Conservation (phyloP, 2,113 vertebrate species). For the Polypterus bichir region DNA sequence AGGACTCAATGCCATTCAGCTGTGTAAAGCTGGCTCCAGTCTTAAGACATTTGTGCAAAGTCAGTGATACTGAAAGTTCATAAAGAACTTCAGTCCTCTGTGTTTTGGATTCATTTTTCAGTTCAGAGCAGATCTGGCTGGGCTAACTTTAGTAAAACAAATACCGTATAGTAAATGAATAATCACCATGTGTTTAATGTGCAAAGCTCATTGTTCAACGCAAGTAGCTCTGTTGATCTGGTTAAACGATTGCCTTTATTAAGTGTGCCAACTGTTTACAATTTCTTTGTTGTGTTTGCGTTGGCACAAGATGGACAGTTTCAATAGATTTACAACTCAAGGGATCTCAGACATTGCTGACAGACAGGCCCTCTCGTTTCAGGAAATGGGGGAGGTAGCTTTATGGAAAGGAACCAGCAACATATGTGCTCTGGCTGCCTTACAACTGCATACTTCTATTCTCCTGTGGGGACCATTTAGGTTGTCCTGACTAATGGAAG, state of each 20-base stretch:
- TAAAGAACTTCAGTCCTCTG: constrained; percentile 13
- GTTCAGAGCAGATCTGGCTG: constrained; percentile 17
- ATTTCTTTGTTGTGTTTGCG: constrained; percentile 36
- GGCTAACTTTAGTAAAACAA: constrained; percentile 27
- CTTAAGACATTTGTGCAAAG: constrained; percentile 25
- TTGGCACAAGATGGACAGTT: constrained; percentile 37
- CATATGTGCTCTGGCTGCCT: not conserved
- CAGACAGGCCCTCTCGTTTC: constrained; percentile 25
- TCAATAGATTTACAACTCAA: constrained; percentile 23
- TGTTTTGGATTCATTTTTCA: constrained; percentile 20
- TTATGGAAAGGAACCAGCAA: not conserved
- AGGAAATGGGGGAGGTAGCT: constrained; percentile 28
- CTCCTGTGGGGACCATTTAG: not conserved
- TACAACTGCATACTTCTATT: fast-evolving
- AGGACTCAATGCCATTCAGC: constrained; percentile 7
- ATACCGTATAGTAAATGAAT: constrained; percentile 21
- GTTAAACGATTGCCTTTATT: constrained; percentile 32
- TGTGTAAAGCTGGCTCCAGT: constrained; percentile 20
- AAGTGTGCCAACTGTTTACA: constrained; percentile 38
- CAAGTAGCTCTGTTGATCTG: constrained; percentile 30
- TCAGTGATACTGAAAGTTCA: constrained; percentile 32
- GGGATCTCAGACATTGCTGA: constrained; percentile 29
- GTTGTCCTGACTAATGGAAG: not conserved
- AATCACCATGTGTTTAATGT: constrained; percentile 37
- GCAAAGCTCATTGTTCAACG: constrained; percentile 35